phyloP scores from a whole-genome alignment of 2,113 vertebrate genomes.

The Helogale parvula region DNA sequence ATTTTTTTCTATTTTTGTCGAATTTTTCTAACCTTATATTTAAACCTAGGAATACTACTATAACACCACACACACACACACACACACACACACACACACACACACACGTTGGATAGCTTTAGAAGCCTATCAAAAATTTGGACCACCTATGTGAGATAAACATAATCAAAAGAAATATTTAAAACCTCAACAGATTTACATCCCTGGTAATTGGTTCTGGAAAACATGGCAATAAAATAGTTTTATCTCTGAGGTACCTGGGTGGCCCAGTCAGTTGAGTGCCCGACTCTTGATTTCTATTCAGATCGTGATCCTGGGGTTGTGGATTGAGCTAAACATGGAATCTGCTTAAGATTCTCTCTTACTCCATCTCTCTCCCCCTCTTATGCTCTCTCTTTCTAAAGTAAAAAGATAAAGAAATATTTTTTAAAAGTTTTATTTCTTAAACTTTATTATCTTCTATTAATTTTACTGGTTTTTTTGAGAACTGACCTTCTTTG shows the following conservation, averaged over 20 bases:
- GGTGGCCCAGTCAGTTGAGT: too few relatives aligned
- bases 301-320: too few relatives aligned
- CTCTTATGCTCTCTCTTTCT: too few relatives aligned
- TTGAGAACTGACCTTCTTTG: not conserved
- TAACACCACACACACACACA: not conserved
- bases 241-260: not conserved
- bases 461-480: not conserved
- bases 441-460: not conserved
- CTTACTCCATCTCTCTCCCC: too few relatives aligned
- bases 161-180: not conserved
- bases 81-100: not conserved
- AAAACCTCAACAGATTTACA: not conserved
- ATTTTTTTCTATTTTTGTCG: not conserved
- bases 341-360: too few relatives aligned
- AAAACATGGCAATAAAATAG: not conserved
- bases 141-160: not conserved
- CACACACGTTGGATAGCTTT: not conserved
- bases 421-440: not conserved
- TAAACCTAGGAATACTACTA: not conserved
- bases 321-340: too few relatives aligned
- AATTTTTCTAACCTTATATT: not conserved
- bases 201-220: not conserved
- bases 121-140: slow-evolving; percentile 31
- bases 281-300: too few relatives aligned
- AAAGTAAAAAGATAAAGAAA: too few relatives aligned